phyloP scores from a whole-genome alignment of 2,797 vertebrate species.

The Neoniphon sammara region DNA sequence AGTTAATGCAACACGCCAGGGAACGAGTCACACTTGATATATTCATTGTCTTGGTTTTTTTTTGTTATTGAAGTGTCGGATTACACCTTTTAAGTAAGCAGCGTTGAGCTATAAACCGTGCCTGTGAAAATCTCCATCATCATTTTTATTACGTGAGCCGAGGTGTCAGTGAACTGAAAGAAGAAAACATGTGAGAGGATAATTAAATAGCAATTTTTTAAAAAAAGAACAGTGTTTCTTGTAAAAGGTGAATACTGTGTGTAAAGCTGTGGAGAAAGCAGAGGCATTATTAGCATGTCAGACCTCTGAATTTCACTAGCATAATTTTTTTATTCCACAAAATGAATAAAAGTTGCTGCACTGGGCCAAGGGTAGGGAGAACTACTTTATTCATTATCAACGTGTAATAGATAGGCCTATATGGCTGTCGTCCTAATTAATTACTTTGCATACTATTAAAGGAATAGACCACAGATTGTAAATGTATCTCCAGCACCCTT shows the following conservation, averaged over 20 bases:
- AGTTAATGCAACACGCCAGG: constrained; percentile 17
- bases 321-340: constrained; percentile 27
- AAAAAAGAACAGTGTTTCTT: constrained; percentile 3
- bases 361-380: neutral
- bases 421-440: constrained; percentile 30
- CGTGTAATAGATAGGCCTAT: constrained; percentile 15
- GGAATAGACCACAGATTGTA: neutral
- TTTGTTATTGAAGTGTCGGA: constrained; percentile 40
- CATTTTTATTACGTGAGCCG: neutral
- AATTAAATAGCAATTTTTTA: constrained; percentile 31
- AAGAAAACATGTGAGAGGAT: constrained; percentile 25
- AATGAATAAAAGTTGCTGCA: constrained; percentile 20
- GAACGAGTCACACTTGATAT: constrained; percentile 41
- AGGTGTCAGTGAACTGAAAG: constrained; percentile 25
- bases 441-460: constrained; percentile 19
- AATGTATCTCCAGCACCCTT: neutral
- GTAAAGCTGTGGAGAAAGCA: constrained; percentile 20
- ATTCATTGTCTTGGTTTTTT: constrained; percentile 37
- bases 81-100: constrained; percentile 52
- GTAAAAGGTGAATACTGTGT: neutral
- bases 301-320: constrained; percentile 32
- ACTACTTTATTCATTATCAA: constrained; percentile 9
- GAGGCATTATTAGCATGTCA: constrained; percentile 44
- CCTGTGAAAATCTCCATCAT: neutral
- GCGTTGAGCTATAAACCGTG: constrained; percentile 22